Evolutionary conservation across 2,113 vertebrate genomes (phyloP), one percentile per base, ranked within the genome.

Genomic region (Ciconia stormi): DNA sequence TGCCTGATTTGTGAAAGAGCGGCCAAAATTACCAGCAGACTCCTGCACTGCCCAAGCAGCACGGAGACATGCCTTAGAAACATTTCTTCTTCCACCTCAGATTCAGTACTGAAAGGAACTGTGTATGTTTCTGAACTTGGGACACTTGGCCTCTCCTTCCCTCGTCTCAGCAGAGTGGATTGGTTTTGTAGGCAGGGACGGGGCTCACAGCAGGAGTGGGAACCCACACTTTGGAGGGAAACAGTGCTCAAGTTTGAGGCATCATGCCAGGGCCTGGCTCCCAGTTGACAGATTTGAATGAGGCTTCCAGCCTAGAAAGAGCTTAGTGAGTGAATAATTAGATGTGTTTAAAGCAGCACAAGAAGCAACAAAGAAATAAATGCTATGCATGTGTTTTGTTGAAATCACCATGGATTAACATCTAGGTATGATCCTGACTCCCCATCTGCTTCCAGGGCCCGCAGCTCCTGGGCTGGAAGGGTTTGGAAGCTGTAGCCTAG

Each of bases 191-290:
- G 62, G 47, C 58, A 36, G 47, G 16, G 14, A n/a, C 2, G 0
- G 21, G 40, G 61, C 20, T 74, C 3, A 3, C 25, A 29, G 70
- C 52, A 90, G 56, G 17, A 79, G 32, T 0, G 0, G 23, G 15
- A 53, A 44, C 30, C 9, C 5, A 3, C 76, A 76, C 17, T 53
- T 44, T 62, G 9, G 9, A 49, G 38, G n/a, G 46, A 62, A 71
- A 49, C 0, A 0, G 16, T 40, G 32, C 30, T 30, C n/a, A 58
- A 18, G 25, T 67, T 71, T 30, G 44, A 58, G 38, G 18, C 29
- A 15, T 46, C 38, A 14, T 49, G 29, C 21, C 18, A 67, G 30
- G 14, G 9, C 15, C 23, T 58, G 23, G 23, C 61, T 94, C 29
- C n/a, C 67, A 46, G 13, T 6, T 91, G 38, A 49, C 38, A 85